Evolutionary conservation across 2,888 invertebrate species (phyloP).

Genomic region (Watsonalla binaria): DNA sequence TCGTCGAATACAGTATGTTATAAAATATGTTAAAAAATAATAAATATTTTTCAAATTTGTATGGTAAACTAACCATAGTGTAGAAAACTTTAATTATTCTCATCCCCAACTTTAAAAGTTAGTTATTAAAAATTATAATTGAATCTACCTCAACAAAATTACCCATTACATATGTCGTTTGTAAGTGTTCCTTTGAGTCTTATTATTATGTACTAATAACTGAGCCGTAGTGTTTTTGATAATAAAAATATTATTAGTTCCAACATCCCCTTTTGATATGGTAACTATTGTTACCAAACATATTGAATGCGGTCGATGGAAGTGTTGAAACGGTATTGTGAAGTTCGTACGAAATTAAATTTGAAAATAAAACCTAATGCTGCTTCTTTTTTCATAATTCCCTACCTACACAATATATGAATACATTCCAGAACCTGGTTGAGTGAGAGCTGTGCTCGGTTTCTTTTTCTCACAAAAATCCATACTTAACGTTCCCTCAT

Average conservation of each 20-base stretch:
- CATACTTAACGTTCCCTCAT: too few species aligned
- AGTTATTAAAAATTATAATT: constrained; percentile 55
- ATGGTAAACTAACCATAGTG: background rate
- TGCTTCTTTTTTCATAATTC: background rate
- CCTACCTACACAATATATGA: too few species aligned
- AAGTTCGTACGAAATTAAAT: constrained; percentile 63
- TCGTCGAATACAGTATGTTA: too few species aligned
- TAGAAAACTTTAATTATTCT: constrained; percentile 6
- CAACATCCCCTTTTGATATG: constrained; percentile 73
- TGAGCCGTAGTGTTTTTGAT: constrained; percentile 71
- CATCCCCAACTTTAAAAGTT: constrained; percentile 35
- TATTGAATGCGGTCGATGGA: constrained; percentile 65
- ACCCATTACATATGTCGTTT: constrained; percentile 72
- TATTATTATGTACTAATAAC: constrained; percentile 62
- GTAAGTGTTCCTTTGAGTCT: constrained; percentile 76
- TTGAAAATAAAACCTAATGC: constrained; percentile 42
- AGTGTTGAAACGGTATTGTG: constrained; percentile 60
- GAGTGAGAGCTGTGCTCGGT: too few species aligned
- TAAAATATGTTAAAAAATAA: too few species aligned
- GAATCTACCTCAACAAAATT: constrained; percentile 78
- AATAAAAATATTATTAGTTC: constrained; percentile 66
- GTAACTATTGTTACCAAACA: constrained; percentile 72
- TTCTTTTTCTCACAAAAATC: too few species aligned
- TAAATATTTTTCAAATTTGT: too few species aligned
- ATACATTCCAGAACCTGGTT: too few species aligned